Evolutionary conservation across 2,797 vertebrate species (phyloP).

Genomic region (Sebastes reedi): DNA sequence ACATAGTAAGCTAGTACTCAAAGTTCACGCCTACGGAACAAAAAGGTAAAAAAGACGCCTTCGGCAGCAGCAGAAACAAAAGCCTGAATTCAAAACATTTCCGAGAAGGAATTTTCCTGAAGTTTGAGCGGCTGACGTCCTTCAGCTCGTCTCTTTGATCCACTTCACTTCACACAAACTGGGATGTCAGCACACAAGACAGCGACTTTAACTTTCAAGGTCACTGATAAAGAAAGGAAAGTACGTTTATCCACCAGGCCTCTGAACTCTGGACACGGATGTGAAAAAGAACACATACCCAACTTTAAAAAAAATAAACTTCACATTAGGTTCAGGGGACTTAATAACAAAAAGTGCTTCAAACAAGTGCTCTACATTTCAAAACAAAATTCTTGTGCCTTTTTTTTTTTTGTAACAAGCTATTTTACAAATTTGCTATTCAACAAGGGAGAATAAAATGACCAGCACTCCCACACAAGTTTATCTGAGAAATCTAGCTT

Average conservation of each 20-base stretch:
- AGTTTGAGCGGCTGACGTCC: not conserved
- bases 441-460: not conserved
- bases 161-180: not conserved
- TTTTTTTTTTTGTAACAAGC: not conserved
- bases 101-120: not conserved
- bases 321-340: not conserved
- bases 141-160: constrained; percentile 16
- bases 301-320: not conserved
- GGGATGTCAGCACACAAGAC: not conserved
- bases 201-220: not conserved
- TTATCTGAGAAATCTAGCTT: not conserved
- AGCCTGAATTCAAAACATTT: constrained; percentile 8
- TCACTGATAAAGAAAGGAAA: not conserved
- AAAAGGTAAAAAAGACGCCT: not conserved
- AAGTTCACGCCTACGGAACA: not conserved
- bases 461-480: not conserved
- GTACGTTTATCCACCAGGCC: not conserved
- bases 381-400: not conserved
- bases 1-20: not conserved
- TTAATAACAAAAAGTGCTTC: not conserved
- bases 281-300: not conserved
- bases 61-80: constrained; percentile 24
- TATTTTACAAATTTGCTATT: not conserved
- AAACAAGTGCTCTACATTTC: not conserved
- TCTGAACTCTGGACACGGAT: not conserved